Evolutionary conservation across 2,113 vertebrate genomes (phyloP).

Genomic region (Cnemophilus loriae): DNA sequence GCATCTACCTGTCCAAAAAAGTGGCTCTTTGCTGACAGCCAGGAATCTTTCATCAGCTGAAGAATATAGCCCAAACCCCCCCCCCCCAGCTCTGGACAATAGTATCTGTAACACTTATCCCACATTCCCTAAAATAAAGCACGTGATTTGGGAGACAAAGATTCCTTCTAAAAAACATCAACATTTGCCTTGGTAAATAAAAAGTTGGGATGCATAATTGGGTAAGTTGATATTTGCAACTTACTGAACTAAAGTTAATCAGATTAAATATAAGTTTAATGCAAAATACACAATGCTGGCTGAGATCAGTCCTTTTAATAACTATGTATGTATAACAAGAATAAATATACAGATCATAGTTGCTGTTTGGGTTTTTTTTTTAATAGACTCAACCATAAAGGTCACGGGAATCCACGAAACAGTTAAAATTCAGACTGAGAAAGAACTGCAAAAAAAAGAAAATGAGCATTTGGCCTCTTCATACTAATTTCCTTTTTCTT

Average conservation of each 20-base stretch:
- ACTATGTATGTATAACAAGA: background rate
- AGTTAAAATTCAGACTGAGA: background rate
- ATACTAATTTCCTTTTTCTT: conserved; percentile 28
- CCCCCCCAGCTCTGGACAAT: rapidly evolving
- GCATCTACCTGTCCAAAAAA: background rate
- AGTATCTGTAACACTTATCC: background rate
- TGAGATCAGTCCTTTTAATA: background rate
- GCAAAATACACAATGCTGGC: background rate
- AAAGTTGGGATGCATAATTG: background rate
- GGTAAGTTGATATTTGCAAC: background rate
- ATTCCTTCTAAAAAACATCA: background rate
- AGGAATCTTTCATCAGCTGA: background rate
- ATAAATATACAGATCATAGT: background rate
- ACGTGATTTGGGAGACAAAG: background rate
- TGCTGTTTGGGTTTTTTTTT: background rate
- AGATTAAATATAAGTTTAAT: background rate
- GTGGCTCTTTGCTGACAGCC: background rate
- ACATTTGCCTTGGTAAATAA: background rate
- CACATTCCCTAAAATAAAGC: background rate
- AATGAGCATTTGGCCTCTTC: background rate
- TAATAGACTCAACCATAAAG: background rate
- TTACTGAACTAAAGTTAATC: background rate
- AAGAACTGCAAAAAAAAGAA: background rate
- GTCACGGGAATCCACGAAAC: conserved; percentile 1
- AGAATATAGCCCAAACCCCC: background rate